Conservation (phyloP, 1,140 invertebrate genomes). For the Euglossa dilemma region DNA sequence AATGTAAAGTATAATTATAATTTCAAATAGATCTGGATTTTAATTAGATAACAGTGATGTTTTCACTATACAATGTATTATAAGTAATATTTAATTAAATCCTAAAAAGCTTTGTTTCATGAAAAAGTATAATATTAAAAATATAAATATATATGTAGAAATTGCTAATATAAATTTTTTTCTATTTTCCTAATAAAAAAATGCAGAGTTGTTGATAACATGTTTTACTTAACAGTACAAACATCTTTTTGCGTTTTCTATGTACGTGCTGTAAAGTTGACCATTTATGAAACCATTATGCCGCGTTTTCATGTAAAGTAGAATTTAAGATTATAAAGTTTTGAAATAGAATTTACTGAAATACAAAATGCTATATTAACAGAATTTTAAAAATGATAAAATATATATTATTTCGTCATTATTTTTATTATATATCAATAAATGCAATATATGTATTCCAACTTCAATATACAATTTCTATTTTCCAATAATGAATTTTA, state of each 20-base stretch:
- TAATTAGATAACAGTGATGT: neutral
- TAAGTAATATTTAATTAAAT: neutral
- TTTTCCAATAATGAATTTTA: neutral
- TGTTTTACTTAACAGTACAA: neutral
- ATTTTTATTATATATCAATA: neutral
- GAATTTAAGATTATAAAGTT: neutral
- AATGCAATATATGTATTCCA: neutral
- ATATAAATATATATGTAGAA: neutral
- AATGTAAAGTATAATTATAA: neutral
- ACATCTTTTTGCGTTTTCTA: neutral
- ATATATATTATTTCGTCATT: neutral
- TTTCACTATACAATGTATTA: neutral
- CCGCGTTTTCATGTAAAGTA: slow-evolving; percentile 1
- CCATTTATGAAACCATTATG: slow-evolving; percentile 8
- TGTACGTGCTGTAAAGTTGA: neutral
- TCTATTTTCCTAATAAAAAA: neutral
- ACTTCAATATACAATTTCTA: too few relatives aligned
- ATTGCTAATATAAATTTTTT: neutral
- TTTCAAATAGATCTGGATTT: neutral
- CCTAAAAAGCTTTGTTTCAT: neutral
- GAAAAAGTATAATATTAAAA: neutral
- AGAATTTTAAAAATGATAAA: neutral
- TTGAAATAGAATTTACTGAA: neutral
- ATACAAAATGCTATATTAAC: neutral
- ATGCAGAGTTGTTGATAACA: neutral